Evolutionary conservation across 2,797 vertebrate genomes (phyloP), one percentile per base, ranked within the genome.

Genomic region (Oceanodroma leucorhoa): DNA sequence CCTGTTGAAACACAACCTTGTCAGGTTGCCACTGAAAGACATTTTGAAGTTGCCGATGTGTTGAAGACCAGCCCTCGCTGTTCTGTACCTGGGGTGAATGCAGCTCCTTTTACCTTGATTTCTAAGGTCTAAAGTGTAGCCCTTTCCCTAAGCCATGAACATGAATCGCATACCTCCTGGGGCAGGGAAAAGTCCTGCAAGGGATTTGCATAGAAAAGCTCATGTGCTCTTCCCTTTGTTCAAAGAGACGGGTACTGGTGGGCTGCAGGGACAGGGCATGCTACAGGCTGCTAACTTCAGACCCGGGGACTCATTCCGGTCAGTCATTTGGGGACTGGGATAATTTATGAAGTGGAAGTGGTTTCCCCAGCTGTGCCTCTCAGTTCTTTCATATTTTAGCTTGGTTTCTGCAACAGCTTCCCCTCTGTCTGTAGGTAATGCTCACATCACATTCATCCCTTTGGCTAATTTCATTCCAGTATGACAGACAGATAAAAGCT

Each of bases 1-100:
- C 96, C 67, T 96, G 91, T 94, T 93, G 95, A 96, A 96, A 97
- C 90, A 94, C 67, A 97, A 81, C 92, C 93, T 96, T 92, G 77
- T 94, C 96, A 95, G 90, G 86, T 91, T 97, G 88, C 89, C 61
- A 88, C 87, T 77, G 88, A 95, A 90, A 86, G 67, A 67, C 89
- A 53, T 91, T 90, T 89, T 89, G 71, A 92, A 96, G 86, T 90
- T 95, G 88, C 88, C 36, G 23, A 43, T 79, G 48, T 15, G n/a
- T 53, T 73, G 79, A 90, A 73, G 89, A 90, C 43, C 48, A 84
- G 45, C 65, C 60, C 26, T 43, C 4, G 11, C 48, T 79, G 48
- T 67, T 83, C 55, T 67, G 34, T 87, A 84, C 34, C 45, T 64
- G 89, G 41, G 54, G 21, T 94, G 82, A 69, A 90, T 5, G 26